Evolutionary conservation across 2,797 vertebrate species (phyloP).

Genomic region (Pangasius mekongensis): DNA sequence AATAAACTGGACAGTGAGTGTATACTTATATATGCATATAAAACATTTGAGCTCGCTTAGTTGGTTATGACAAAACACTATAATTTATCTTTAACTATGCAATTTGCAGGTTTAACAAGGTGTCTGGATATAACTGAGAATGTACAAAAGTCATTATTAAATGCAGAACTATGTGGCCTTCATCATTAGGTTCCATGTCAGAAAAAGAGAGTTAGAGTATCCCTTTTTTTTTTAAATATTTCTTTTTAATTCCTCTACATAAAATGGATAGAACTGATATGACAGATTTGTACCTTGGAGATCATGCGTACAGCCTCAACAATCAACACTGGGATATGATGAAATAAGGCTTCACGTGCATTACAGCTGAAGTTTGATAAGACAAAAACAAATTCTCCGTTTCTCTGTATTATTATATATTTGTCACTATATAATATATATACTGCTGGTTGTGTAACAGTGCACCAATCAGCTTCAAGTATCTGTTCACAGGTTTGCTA

Average conservation of each 20-base stretch:
- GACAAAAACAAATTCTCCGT: not conserved
- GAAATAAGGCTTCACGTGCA: not conserved
- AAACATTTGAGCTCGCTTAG: not conserved
- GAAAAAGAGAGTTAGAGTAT: not conserved
- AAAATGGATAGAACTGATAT: not conserved
- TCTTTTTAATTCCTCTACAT: not conserved
- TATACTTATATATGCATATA: not conserved
- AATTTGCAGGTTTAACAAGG: not conserved
- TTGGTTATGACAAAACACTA: not conserved
- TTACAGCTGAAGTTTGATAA: not conserved
- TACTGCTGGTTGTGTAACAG: not conserved
- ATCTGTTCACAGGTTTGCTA: not conserved
- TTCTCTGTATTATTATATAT: not conserved
- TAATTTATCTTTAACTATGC: not conserved
- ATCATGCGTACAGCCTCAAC: not conserved
- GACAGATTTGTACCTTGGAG: not conserved
- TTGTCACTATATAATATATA: not conserved
- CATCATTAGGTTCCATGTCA: not conserved
- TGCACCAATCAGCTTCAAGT: not conserved
- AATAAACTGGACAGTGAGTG: not conserved
- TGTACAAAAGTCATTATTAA: not conserved
- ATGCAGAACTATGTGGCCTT: not conserved
- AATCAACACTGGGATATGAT: not conserved
- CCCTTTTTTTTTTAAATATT: not conserved
- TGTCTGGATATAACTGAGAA: not conserved